These are phyloP conservation scores for Cladopsammia gracilis DNA, from an alignment of 64 coral and sea anemone genomes.

Conservation along the genomic window DNA sequence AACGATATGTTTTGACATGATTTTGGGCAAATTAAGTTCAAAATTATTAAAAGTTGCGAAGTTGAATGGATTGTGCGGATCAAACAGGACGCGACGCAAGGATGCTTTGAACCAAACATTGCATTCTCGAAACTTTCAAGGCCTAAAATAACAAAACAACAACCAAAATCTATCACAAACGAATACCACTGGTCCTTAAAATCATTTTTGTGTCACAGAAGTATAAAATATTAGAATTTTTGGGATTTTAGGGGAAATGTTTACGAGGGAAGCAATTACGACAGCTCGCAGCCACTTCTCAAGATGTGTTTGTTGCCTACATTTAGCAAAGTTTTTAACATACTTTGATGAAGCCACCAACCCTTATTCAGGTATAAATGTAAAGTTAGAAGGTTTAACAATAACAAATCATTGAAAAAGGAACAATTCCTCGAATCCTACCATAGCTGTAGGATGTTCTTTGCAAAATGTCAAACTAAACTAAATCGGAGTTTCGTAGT, in stretches of 20 bases:
- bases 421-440: not conserved
- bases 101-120: not conserved
- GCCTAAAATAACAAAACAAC: not conserved
- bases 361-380: slow-evolving; percentile 7
- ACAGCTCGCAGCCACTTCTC: slow-evolving; percentile 74
- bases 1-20: not conserved
- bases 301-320: slow-evolving; percentile 97
- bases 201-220: not conserved
- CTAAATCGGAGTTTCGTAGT: slow-evolving; percentile 81
- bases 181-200: not conserved
- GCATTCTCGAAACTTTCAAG: not conserved
- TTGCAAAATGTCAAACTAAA: slow-evolving; percentile 83
- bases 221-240: slow-evolving; percentile 69
- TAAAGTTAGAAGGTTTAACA: slow-evolving; percentile 84
- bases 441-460: slow-evolving; percentile 72
- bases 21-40: not conserved
- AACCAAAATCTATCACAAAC: slow-evolving; percentile 13
- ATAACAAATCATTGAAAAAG: slow-evolving; percentile 57
- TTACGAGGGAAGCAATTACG: slow-evolving; percentile 95
- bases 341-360: not conserved
- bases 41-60: slow-evolving; percentile 26
- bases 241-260: slow-evolving; percentile 84
- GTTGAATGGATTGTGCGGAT: slow-evolving; percentile 32
- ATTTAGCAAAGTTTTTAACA: slow-evolving; percentile 73
- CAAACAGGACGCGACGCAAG: not conserved